Base-by-base conservation (phyloP, 2,113 vertebrate species). In the Donacobius atricapilla region DNA sequence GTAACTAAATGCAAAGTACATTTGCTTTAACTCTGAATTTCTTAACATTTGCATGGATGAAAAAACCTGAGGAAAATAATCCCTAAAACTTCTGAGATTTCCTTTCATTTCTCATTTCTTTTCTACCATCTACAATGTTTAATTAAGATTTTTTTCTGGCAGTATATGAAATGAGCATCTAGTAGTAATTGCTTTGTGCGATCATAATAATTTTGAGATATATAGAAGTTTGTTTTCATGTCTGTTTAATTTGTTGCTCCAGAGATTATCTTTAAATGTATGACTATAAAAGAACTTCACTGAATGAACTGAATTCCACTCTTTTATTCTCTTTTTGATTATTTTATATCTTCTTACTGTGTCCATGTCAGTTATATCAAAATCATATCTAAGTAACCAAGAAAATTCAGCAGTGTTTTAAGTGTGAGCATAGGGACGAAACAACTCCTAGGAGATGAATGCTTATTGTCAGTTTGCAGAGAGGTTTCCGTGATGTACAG, bases 141-240 rank as follows among this genome's bases (percentile, higher is more conserved):
- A 93, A 87, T 90, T 84, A 68, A 48, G 28, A 13, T 71, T 96
- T 93, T n/a, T 90, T 93, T 25, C 64, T 93, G 69, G 48, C 51
- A 78, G 60, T 94, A 86, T 80, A 71, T 75, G 44, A 90, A 94
- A 94, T 90, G 71, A 86, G 6, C 1, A 2, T 85, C 76, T 89
- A 58, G 28, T 45, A 7, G 50, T 90, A 92, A 90, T 93, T 93
- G 71, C 39, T 60, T 51, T 60, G n/a, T 84, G 44, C 53, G 51
- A 89, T 90, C 51, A 31, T 81, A 75, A 72, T 84, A 83, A 65
- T 78, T 94, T 60, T 10, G 64, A 90, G 76, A 83, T 71, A 25
- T 86, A 78, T 47, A 66, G 39, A 71, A 69, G 60, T 92, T 89
- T 95, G 54, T 86, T 80, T 86, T 54, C 61, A 27, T 64, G 50